Evolutionary conservation across 2,888 invertebrate genomes (phyloP).

Genomic region (Chloromyia formosa): DNA sequence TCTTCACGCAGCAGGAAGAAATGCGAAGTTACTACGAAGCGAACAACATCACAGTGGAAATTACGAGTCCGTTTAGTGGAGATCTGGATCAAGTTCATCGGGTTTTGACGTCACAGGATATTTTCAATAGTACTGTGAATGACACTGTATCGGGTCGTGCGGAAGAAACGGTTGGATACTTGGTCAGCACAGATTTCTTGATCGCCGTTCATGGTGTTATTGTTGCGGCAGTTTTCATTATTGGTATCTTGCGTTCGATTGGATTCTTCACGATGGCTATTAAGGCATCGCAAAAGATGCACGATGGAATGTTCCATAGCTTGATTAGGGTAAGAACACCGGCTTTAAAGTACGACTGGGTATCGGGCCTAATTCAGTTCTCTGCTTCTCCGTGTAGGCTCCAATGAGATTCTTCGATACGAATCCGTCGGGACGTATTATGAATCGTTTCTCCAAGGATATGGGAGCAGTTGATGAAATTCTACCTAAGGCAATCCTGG

Average conservation of each 20-base stretch:
- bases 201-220: conserved; percentile 71
- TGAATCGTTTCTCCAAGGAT: conserved; percentile 85
- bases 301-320: conserved; percentile 74
- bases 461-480: conserved; percentile 83
- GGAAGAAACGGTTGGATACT: neutral
- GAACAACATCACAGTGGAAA: conserved; percentile 8
- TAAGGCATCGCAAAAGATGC: conserved; percentile 73
- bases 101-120: neutral
- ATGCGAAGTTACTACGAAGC: conserved; percentile 48
- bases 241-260: conserved; percentile 71
- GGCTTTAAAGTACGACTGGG: neutral
- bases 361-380: neutral
- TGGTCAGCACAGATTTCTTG: conserved; percentile 63
- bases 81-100: neutral
- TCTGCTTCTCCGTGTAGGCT: conserved; percentile 55
- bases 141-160: neutral
- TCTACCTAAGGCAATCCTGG: conserved; percentile 74
- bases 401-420: conserved; percentile 82
- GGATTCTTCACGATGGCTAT: conserved; percentile 73
- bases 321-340: conserved; percentile 54
- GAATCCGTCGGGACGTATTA: conserved; percentile 82
- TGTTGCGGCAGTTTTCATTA: conserved; percentile 65
- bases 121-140: conserved; percentile 15
- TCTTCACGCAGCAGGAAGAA: conserved; percentile 65
- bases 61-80: conserved; percentile 12